Conservation (phyloP, 2,797 vertebrate genomes). For the Hybognathus amarus region DNA sequence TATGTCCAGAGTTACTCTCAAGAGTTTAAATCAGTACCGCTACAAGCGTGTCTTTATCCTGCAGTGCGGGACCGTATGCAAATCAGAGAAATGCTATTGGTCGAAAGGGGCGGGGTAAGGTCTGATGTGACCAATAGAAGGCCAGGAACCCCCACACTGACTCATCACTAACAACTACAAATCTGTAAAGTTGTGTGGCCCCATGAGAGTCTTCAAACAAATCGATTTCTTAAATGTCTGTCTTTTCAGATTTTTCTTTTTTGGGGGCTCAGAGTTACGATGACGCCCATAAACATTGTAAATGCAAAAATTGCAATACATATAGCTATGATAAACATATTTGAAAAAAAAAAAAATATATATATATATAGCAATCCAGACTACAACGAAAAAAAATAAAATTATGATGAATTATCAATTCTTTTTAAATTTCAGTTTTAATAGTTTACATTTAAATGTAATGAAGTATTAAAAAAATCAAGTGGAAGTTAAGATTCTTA, state of each 20-base stretch:
- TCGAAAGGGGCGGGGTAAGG: constrained; percentile 61
- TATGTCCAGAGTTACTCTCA: constrained; percentile 62
- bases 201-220: constrained; percentile 8
- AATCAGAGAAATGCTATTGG: constrained; percentile 74
- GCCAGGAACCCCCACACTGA: constrained; percentile 13
- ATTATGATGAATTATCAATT: no score
- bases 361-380: no score
- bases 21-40: constrained; percentile 69
- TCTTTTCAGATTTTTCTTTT: not conserved
- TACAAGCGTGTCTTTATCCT: constrained; percentile 74
- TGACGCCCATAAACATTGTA: not conserved
- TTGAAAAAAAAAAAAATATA: no score
- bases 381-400: no score
- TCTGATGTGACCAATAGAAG: constrained; percentile 37
- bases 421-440: no score
- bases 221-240: not conserved
- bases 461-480: no score
- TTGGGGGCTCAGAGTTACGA: not conserved
- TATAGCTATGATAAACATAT: not conserved
- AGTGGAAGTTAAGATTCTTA: no score
- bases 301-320: not conserved
- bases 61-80: constrained; percentile 67
- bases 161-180: constrained; percentile 14
- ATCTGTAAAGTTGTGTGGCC: not conserved
- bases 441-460: no score